Evolutionary conservation across 2,888 invertebrate genomes (phyloP), one percentile per base, ranked within the genome.

Genomic region (Luperina testacea): DNA sequence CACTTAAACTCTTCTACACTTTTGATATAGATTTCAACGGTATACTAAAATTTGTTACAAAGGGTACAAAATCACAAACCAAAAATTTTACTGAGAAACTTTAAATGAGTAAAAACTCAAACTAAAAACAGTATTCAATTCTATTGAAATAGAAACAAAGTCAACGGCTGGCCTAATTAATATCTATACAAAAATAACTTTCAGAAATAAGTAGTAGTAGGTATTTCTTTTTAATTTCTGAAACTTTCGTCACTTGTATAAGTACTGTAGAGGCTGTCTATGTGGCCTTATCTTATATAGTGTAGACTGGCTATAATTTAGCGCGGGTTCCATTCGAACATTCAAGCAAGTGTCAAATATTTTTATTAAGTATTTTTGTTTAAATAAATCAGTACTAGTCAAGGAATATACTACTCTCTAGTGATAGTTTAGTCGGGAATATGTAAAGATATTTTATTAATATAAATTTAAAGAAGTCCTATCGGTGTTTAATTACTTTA

Each of bases 191-290:
- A 71, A 70, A 45, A 61, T 53, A 45, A 61, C 24, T 61, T 70
- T 27, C n/a, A 57, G 51, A 38, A 79, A 79, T 64, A 84, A 74
- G 72, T 57, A 63, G 24, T 2, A 45, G 45, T 45, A 61, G 7
- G 13, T 24, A 72, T 72, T 75, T 65, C 51, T 48, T 72, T 76
- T 72, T 15, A 20, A 68, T 27, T 73, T 27, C 17, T 51, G 53
- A 42, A 77, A 59, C 15, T 32, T 69, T 78, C 78, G 48, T 81
- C 64, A 65, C 53, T 67, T 73, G 27, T 75, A 65, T 17, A 51
- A 51, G 13, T 4, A 38, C 38, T 38, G 38, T 38, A 38, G 38
- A 38, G 38, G 38, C 2, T 38, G 38, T 38, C 4, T 38, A 38
- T 38, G 5, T 5, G 5, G 38, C 38, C 2, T 5, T 38, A 38